Evolutionary conservation across 2,797 vertebrate species (phyloP).

Genomic region (Paratrypauchen microcephalus): DNA sequence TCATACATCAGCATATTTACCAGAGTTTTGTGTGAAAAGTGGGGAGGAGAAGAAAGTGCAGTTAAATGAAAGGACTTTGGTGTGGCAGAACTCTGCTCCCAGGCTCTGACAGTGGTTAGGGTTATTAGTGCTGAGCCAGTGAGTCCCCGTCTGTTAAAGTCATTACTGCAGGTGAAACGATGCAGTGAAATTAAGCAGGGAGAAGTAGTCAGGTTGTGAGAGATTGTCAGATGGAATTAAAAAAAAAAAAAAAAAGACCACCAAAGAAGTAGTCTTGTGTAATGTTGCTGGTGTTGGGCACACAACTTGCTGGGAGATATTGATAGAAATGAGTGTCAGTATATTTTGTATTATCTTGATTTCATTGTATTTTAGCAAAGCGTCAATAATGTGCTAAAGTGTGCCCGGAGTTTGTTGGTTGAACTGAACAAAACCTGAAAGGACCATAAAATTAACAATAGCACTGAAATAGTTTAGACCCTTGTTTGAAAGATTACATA

Average conservation of each 20-base stretch:
- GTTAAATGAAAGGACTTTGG: constrained; percentile 36
- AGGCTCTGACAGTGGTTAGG: constrained; percentile 25
- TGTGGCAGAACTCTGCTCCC: constrained; percentile 9
- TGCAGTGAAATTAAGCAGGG: constrained; percentile 11
- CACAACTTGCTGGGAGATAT: not conserved
- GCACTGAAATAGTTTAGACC: too few relatives aligned
- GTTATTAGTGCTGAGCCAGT: constrained; percentile 38
- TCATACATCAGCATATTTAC: constrained; percentile 50
- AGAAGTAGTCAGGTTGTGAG: not conserved
- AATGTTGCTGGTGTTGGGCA: not conserved
- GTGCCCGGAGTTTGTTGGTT: too few relatives aligned
- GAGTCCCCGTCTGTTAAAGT: constrained; percentile 11
- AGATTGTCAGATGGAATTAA: not conserved
- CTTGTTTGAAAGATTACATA: too few relatives aligned
- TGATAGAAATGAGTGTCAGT: not conserved
- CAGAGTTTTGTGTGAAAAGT: constrained; percentile 37
- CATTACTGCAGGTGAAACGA: constrained; percentile 16
- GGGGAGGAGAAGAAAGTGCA: constrained; percentile 27
- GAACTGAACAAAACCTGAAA: too few relatives aligned
- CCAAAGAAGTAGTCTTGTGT: not conserved
- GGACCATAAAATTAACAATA: too few relatives aligned
- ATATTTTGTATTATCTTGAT: too few relatives aligned
- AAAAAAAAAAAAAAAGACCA: not conserved
- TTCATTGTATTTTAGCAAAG: too few relatives aligned
- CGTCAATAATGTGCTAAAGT: too few relatives aligned